Base-by-base conservation (phyloP, 2,888 invertebrate species). In the Mycalesis mineus region DNA sequence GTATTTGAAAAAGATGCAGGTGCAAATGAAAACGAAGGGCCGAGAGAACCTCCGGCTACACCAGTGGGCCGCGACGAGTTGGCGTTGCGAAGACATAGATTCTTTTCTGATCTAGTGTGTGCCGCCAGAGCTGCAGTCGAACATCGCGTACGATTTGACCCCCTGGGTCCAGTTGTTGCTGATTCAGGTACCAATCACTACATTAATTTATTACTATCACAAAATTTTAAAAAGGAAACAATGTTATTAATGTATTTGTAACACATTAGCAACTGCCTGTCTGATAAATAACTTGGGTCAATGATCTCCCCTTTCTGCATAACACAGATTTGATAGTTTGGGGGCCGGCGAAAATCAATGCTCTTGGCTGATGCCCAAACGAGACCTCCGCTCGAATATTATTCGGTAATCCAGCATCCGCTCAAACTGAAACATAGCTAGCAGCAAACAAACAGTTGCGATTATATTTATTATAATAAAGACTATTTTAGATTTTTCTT, bases 1-100 rank as follows among this genome's bases (percentile, higher is more conserved):
- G 93, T 93, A 11, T 93, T 93, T 76, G 92, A 91, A 68, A 86
- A 85, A 48, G 82, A 76, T 61, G 69, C 77, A 60, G 77, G 78
- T 44, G 79, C 66, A 48, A 82, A 77, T 64, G 82, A 84, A 57
- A 70, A 76, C 41, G 91, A 91, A 54, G 91, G 91, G n/a, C 90
- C 91, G 62, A 87, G 85, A 62, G 92, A 93, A 64, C 93, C 93
- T 65, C 95, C 95, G 47, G 95, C 94, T 56, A 95, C 94, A 58
- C 95, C 94, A 13, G 93, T 95, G 45, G 95, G 95, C 55, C 92
- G 94, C 58, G 95, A 95, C 80, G 95, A 95, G 75, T 83, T 95
- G 68, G 95, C 95, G 63, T 80, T 95, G 68, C 91, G 94, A 63
- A 91, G 95, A 57, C 95, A 95, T 79, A 91, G 95, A 69, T 93